phyloP scores from a whole-genome alignment of 2,888 invertebrate species.

The Xestia c-nigrum region DNA sequence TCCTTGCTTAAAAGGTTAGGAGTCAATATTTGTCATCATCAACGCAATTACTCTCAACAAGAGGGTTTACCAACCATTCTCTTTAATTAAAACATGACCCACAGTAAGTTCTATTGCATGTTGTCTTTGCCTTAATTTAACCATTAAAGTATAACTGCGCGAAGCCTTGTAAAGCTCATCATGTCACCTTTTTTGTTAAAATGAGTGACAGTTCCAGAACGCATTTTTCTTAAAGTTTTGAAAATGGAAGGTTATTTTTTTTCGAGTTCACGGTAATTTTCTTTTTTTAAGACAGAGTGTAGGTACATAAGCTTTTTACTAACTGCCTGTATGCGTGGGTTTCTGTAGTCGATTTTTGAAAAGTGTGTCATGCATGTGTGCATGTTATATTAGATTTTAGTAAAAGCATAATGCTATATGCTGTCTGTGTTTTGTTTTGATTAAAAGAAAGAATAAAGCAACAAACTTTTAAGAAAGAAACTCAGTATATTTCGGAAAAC shows the following conservation, averaged over 20 bases:
- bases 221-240: neutral
- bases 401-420: too few relatives aligned
- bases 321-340: neutral
- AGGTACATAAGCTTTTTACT: neutral
- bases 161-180: neutral
- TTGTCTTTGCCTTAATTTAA: slow-evolving; percentile 34
- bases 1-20: slow-evolving; percentile 38
- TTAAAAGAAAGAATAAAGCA: neutral
- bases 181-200: neutral
- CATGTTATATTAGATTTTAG: neutral
- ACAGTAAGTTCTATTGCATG: slow-evolving; percentile 39
- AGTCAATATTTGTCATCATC: slow-evolving; percentile 60
- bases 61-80: slow-evolving; percentile 41
- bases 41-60: slow-evolving; percentile 57
- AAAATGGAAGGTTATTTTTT: neutral
- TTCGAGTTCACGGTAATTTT: neutral
- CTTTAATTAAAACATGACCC: slow-evolving; percentile 53
- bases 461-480: neutral
- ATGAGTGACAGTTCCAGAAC: neutral
- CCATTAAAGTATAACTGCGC: neutral
- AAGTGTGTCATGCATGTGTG: neutral
- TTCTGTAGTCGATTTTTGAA: neutral
- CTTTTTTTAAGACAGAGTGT: neutral
- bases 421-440: neutral
- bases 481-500: neutral